phyloP scores from a whole-genome alignment of 1,140 invertebrate species.

The Linepithema humile region DNA sequence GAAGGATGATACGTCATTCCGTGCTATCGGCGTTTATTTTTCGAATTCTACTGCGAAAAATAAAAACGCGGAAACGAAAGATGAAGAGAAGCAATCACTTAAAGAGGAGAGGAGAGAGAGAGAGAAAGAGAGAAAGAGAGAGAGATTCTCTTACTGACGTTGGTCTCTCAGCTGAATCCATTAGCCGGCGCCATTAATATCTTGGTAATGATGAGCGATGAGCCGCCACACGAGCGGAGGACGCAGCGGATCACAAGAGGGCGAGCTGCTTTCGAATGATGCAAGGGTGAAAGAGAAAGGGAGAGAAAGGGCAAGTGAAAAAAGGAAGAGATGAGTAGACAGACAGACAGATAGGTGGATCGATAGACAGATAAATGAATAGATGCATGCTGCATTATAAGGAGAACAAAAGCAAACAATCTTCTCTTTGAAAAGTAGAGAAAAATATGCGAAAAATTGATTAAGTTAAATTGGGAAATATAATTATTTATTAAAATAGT shows the following conservation, averaged over 20 bases:
- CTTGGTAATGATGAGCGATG: constrained; percentile 78
- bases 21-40: constrained; percentile 60
- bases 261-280: constrained; percentile 12
- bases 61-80: constrained; percentile 31
- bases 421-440: background rate
- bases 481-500: background rate
- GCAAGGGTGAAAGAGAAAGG: constrained; percentile 16
- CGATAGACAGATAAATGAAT: constrained; percentile 26
- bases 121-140: no score
- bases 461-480: constrained; percentile 2
- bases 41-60: constrained; percentile 35
- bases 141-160: constrained; percentile 66
- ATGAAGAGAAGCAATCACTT: constrained; percentile 28
- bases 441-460: background rate
- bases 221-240: constrained; percentile 63
- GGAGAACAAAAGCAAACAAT: background rate
- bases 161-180: constrained; percentile 76
- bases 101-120: constrained; percentile 17
- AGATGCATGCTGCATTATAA: constrained; percentile 4
- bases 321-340: constrained; percentile 16
- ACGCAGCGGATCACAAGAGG: constrained; percentile 53
- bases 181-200: constrained; percentile 79
- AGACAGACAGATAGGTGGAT: constrained; percentile 38
- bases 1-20: constrained; percentile 55
- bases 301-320: constrained; percentile 3